phyloP scores from a whole-genome alignment of 2,113 vertebrate genomes.

The Anser cygnoides region DNA sequence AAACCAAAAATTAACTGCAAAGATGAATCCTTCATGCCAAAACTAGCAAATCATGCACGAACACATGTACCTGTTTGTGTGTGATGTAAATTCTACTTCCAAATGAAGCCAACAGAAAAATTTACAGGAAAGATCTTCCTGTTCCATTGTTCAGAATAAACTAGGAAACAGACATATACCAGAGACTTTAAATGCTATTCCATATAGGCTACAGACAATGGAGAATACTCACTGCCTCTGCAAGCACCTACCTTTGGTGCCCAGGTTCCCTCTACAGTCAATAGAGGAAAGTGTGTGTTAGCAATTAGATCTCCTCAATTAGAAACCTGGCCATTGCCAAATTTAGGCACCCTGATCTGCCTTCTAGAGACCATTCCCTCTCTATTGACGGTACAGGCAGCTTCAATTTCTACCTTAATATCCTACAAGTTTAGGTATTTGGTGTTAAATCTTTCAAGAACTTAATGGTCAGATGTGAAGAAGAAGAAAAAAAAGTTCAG shows the following conservation, averaged over 20 bases:
- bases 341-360: background rate
- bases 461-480: background rate
- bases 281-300: background rate
- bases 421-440: background rate
- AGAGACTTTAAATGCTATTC: background rate
- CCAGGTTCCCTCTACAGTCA: slow-evolving; percentile 46
- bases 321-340: background rate
- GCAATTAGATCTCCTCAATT: background rate
- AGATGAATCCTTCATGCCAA: background rate
- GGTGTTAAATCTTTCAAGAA: background rate
- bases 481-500: background rate
- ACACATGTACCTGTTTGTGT: background rate
- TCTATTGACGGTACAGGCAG: background rate
- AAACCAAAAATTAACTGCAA: background rate
- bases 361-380: background rate
- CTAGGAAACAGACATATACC: background rate
- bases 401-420: background rate
- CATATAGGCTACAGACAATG: background rate
- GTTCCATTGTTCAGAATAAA: background rate
- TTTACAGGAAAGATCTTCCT: background rate
- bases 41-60: background rate
- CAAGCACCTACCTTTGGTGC: background rate
- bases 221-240: background rate
- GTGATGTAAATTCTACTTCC: background rate
- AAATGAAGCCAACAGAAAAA: background rate